Percentiles rank a stretch among this genome's conserved stretches.
phyloP scores from a whole-genome alignment of 2,113 vertebrate genomes.

The Mesitornis unicolor region DNA sequence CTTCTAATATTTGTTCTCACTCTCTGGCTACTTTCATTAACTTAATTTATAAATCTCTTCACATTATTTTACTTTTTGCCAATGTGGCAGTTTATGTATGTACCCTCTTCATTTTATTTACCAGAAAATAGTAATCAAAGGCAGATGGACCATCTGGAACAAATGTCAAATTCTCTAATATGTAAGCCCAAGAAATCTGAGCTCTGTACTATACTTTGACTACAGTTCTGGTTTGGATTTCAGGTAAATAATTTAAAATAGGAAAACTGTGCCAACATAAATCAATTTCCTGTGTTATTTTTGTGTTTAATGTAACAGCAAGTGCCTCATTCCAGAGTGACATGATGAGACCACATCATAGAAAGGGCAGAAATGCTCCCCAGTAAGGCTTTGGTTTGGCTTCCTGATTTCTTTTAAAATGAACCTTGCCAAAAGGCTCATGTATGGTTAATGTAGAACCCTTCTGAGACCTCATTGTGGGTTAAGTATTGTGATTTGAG shows the following conservation, averaged over 20 bases:
- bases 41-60: neutral
- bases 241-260: slow-evolving; percentile 68
- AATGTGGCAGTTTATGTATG: neutral
- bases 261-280: slow-evolving; percentile 66
- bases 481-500: neutral
- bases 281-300: slow-evolving; percentile 66
- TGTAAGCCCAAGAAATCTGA: slow-evolving; percentile 33
- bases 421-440: slow-evolving; percentile 18
- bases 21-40: neutral
- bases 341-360: slow-evolving; percentile 59
- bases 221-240: slow-evolving; percentile 63
- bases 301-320: slow-evolving; percentile 63
- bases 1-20: neutral
- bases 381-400: slow-evolving; percentile 26
- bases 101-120: slow-evolving; percentile 15
- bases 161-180: neutral
- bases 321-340: slow-evolving; percentile 61
- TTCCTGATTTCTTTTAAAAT: slow-evolving; percentile 50
- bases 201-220: slow-evolving; percentile 41
- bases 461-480: neutral
- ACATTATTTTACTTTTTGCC: neutral
- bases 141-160: slow-evolving; percentile 53
- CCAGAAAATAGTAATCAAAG: slow-evolving; percentile 41
- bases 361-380: slow-evolving; percentile 37
- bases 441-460: slow-evolving; percentile 51